phyloP scores from a whole-genome alignment of 2,113 vertebrate species.

The Suricata suricatta region DNA sequence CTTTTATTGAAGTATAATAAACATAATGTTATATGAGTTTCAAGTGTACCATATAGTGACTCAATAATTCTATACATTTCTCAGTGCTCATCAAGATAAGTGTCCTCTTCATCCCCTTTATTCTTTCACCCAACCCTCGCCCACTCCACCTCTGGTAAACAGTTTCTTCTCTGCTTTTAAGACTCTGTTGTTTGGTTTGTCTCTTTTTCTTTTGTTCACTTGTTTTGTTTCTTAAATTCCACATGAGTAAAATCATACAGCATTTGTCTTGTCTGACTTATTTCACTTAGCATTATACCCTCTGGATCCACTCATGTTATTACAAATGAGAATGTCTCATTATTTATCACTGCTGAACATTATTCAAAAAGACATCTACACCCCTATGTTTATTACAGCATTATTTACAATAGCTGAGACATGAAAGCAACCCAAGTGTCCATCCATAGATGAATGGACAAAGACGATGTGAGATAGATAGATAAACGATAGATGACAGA shows the following conservation, averaged over 20 bases:
- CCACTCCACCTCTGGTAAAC: too few relatives aligned
- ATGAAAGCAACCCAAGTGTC: not conserved
- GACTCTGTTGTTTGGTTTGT: not conserved
- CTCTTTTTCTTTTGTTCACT: too few relatives aligned
- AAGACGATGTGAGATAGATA: not conserved
- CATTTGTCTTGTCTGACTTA: too few relatives aligned
- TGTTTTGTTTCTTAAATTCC: too few relatives aligned
- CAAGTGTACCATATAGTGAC: not conserved
- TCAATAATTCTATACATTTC: not conserved
- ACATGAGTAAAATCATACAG: too few relatives aligned
- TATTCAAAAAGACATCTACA: too few relatives aligned
- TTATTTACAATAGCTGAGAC: not conserved
- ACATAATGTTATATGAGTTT: not conserved
- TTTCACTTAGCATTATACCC: too few relatives aligned
- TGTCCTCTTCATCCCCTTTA: not conserved
- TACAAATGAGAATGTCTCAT: too few relatives aligned
- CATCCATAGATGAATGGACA: not conserved
- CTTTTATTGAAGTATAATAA: not conserved
- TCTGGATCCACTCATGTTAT: too few relatives aligned
- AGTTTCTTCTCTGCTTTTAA: not conserved
- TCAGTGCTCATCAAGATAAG: not conserved
- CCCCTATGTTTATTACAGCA: too few relatives aligned
- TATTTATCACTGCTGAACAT: too few relatives aligned
- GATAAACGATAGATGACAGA: not conserved
- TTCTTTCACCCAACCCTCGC: not conserved